phyloP scores from a whole-genome alignment of 2,888 invertebrate species.

The Microctonus aethiopoides region DNA sequence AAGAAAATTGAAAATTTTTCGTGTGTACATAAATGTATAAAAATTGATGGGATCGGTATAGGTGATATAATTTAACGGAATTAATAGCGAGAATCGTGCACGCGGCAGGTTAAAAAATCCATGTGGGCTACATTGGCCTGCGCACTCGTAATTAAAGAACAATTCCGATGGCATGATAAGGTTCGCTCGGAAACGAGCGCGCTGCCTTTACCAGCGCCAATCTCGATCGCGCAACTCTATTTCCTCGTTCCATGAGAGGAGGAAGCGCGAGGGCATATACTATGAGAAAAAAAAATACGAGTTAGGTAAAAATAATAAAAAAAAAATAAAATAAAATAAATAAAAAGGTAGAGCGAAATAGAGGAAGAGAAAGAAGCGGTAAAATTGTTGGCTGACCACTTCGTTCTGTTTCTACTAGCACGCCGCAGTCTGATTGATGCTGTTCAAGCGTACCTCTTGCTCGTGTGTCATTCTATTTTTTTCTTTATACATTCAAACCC shows the following conservation, averaged over 20 bases:
- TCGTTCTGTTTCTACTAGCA: conserved; percentile 32
- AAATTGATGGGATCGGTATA: conserved; percentile 32
- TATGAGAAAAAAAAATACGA: neutral
- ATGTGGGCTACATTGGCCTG: conserved; percentile 9
- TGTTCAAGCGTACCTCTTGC: conserved; percentile 26
- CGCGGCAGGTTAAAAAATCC: conserved; percentile 7
- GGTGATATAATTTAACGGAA: conserved; percentile 14
- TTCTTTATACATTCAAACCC: conserved; percentile 23
- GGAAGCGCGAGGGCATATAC: neutral
- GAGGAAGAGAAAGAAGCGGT: neutral
- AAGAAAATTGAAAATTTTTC: conserved; percentile 7
- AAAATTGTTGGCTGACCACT: conserved; percentile 2
- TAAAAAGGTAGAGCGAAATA: neutral
- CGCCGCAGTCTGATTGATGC: conserved; percentile 19
- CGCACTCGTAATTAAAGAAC: conserved; percentile 48
- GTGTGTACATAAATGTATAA: neutral
- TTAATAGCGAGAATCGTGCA: conserved; percentile 10
- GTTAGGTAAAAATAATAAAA: neutral
- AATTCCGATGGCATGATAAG: conserved; percentile 41
- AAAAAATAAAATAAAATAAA: neutral
- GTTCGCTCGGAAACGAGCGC: conserved; percentile 32
- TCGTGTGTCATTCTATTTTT: conserved; percentile 33
- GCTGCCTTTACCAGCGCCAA: conserved; percentile 39
- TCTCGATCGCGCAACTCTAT: conserved; percentile 40
- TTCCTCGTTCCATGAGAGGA: neutral